Conservation (phyloP, 2,797 vertebrate genomes). For the Parauchenoglanis punctatus region DNA sequence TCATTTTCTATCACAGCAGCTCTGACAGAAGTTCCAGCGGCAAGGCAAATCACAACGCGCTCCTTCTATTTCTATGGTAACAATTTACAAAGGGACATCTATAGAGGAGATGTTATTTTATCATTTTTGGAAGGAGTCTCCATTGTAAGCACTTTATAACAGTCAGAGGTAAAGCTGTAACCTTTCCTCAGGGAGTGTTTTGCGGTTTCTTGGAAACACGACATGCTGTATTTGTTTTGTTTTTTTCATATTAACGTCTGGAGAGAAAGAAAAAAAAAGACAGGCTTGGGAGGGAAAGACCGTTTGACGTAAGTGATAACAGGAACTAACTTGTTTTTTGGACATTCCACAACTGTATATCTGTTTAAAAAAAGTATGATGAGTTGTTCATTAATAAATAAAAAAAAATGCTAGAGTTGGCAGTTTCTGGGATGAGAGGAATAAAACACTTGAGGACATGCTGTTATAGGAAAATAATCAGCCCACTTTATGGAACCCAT, state of each 20-base stretch:
- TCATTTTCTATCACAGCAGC: neutral
- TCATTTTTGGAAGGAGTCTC: neutral
- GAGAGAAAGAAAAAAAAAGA: too few species aligned
- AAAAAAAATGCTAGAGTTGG: neutral
- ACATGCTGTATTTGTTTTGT: neutral
- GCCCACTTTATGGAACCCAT: neutral
- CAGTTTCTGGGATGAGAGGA: neutral
- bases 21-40: neutral
- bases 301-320: neutral
- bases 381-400: neutral
- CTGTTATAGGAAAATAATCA: too few species aligned
- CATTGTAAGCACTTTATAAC: neutral
- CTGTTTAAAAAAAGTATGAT: neutral
- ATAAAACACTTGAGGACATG: neutral
- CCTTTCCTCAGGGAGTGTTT: neutral
- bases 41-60: neutral
- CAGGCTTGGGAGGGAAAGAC: neutral
- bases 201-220: neutral
- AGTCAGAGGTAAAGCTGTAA: neutral
- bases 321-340: neutral
- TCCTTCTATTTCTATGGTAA: neutral
- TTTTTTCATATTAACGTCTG: neutral
- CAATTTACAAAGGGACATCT: neutral
- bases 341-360: neutral
- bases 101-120: neutral